Conservation (phyloP, 2,888 invertebrate species). For the Stenotaenia linearis region DNA sequence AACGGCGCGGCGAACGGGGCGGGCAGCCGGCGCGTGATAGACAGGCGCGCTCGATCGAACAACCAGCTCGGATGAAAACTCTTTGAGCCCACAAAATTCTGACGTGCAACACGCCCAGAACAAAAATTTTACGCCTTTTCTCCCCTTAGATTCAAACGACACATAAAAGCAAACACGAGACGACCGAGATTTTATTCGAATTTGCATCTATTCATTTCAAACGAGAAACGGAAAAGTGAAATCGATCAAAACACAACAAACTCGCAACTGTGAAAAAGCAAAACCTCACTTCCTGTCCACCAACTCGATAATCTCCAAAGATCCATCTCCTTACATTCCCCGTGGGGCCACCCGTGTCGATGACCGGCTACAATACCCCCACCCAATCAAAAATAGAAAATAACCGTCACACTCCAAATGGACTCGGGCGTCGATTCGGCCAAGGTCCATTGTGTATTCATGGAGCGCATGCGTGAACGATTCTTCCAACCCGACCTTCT, state of each 20-base stretch:
- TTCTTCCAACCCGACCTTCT: neutral
- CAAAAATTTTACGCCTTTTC: neutral
- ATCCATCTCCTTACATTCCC: neutral
- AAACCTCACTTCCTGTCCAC: slow-evolving; percentile 4
- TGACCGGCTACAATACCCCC: slow-evolving; percentile 2
- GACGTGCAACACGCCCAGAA: neutral
- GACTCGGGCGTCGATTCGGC: neutral
- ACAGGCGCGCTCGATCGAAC: slow-evolving; percentile 26
- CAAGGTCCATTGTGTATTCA: slow-evolving; percentile 26
- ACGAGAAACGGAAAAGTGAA: neutral
- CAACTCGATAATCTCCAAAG: neutral
- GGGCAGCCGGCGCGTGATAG: slow-evolving; percentile 10
- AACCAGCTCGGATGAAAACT: neutral
- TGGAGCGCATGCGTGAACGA: slow-evolving; percentile 26
- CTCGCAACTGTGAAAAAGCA: neutral
- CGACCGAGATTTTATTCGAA: neutral
- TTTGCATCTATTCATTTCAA: neutral
- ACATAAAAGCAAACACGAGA: neutral
- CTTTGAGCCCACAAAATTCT: neutral
- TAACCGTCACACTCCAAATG: neutral
- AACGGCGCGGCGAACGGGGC: slow-evolving; percentile 20
- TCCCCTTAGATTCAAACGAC: neutral
- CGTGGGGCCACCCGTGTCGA: neutral
- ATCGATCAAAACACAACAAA: neutral
- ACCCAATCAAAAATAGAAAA: slow-evolving; percentile 13